These are phyloP conservation scores for Mohoua ochrocephala DNA, from an alignment of 2,113 vertebrate genomes.

Conservation along the genomic window DNA sequence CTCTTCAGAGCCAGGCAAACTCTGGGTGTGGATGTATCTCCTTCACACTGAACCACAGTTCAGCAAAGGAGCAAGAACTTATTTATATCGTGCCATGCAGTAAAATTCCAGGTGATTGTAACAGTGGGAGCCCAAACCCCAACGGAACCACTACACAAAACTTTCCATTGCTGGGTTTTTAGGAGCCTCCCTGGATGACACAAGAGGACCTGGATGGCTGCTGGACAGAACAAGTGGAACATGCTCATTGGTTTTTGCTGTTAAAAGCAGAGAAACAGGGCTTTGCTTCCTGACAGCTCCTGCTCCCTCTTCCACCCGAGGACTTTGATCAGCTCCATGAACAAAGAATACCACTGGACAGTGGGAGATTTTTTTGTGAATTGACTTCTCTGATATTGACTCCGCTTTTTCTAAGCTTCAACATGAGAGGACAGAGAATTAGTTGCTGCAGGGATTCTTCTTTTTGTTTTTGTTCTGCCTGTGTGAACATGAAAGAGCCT, in stretches of 20 bases:
- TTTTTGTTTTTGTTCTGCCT: neutral
- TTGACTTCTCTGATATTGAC: neutral
- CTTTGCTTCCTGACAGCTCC: neutral
- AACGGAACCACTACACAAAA: neutral
- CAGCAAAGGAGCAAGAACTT: neutral
- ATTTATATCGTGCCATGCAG: too few species aligned
- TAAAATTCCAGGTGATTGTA: neutral
- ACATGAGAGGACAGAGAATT: neutral
- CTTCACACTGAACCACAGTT: neutral
- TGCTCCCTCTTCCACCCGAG: neutral
- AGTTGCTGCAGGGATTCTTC: neutral
- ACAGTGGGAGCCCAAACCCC: neutral
- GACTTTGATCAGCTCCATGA: neutral
- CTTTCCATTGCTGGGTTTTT: rapidly evolving
- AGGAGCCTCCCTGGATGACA: rapidly evolving
- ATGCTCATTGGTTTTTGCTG: neutral
- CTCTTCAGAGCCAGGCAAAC: neutral
- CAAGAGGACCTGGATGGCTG: neutral
- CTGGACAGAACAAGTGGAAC: neutral
- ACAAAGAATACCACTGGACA: neutral
- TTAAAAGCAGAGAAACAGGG: neutral
- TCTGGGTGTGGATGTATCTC: neutral
- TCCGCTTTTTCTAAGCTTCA: neutral
- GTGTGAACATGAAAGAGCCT: neutral
- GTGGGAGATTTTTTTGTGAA: neutral